These are phyloP conservation scores for Lasius fuliginosus DNA, from an alignment of 2,888 invertebrate genomes.

Conservation along the genomic window DNA sequence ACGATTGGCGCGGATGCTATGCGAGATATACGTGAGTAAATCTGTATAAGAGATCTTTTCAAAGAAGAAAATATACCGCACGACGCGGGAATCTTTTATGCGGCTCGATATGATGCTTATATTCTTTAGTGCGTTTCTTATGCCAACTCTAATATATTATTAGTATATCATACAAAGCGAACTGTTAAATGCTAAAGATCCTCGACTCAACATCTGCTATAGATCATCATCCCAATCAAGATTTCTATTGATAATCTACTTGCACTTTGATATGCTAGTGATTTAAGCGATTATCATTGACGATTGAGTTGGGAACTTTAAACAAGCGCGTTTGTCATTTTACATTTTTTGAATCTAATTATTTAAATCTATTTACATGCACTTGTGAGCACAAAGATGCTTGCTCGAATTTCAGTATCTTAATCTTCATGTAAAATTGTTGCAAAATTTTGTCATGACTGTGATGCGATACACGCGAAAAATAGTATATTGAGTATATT, in stretches of 20 bases:
- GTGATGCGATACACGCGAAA: background rate
- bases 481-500: background rate
- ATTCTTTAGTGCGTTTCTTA: background rate
- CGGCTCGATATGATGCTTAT: background rate
- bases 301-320: background rate
- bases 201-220: background rate
- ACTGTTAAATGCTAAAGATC: background rate
- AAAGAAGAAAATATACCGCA: background rate
- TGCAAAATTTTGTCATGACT: background rate
- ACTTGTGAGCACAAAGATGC: background rate
- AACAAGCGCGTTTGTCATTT: background rate
- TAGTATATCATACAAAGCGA: background rate
- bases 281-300: background rate
- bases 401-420: background rate
- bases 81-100: background rate
- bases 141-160: background rate
- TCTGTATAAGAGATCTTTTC: background rate
- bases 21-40: constrained; percentile 80
- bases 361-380: background rate
- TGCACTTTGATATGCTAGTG: background rate
- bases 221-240: background rate
- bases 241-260: background rate
- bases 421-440: background rate
- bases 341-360: background rate
- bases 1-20: constrained; percentile 52